Conservation (phyloP, 2,113 vertebrate species). For the Speoplatyrhinus poulsoni region DNA sequence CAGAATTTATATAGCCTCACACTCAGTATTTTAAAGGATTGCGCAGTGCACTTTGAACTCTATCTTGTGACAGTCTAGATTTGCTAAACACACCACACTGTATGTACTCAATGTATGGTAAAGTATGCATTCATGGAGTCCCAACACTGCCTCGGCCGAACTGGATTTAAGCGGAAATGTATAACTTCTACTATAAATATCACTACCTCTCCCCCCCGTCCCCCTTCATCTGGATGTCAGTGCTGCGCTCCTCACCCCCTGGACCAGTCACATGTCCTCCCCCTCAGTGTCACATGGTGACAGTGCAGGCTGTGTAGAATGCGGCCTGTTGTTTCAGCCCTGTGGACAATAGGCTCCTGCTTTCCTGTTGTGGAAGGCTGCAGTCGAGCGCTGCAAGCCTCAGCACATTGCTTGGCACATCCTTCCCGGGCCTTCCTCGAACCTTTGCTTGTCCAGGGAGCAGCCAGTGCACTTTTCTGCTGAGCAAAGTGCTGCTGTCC, state of each 20-base stretch:
- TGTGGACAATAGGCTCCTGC: constrained; percentile 75
- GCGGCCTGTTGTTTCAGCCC: constrained; percentile 72
- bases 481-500: constrained; percentile 77
- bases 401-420: constrained; percentile 82
- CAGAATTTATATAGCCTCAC: constrained; percentile 40
- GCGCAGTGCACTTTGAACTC: constrained; percentile 66
- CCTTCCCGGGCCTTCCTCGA: constrained; percentile 86
- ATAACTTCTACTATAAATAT: constrained; percentile 22
- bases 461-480: constrained; percentile 62
- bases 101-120: constrained; percentile 15
- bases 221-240: constrained; percentile 29
- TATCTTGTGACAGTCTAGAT: constrained; percentile 66
- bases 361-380: constrained; percentile 82
- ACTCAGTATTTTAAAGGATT: constrained; percentile 23
- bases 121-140: constrained; percentile 21
- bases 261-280: constrained; percentile 66
- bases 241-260: constrained; percentile 37
- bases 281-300: constrained; percentile 55
- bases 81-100: constrained; percentile 53
- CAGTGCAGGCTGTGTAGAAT: constrained; percentile 49
- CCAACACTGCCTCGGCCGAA: constrained; percentile 41
- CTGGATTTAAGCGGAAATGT: constrained; percentile 19
- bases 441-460: constrained; percentile 44
- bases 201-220: constrained; percentile 24
- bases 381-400: constrained; percentile 76